Evolutionary conservation across 1,140 invertebrate genomes (phyloP).

Genomic region (Scylla paramamosain): DNA sequence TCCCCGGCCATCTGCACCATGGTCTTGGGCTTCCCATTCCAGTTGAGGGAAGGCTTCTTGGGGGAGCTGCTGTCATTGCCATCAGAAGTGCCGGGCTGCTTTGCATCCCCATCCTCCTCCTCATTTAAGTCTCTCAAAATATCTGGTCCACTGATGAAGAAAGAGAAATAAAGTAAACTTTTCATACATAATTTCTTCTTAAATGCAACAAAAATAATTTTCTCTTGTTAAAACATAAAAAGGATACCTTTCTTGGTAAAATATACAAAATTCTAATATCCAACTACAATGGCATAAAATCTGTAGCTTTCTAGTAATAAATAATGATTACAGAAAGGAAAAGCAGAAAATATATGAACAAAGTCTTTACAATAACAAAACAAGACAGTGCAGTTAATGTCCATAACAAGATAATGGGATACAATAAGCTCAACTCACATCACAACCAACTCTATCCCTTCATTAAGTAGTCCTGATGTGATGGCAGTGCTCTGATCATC

Average conservation of each 20-base stretch:
- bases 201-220: background rate
- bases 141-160: constrained; percentile 62
- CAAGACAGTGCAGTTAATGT: too few species aligned
- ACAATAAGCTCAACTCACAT: constrained; percentile 79
- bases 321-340: too few species aligned
- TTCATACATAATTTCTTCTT: too few species aligned
- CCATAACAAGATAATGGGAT: too few species aligned
- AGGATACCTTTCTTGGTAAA: constrained; percentile 15
- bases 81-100: constrained; percentile 42
- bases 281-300: too few species aligned
- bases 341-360: too few species aligned
- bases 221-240: background rate
- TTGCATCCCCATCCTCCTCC: constrained; percentile 50
- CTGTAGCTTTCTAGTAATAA: too few species aligned
- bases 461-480: constrained; percentile 79
- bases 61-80: background rate
- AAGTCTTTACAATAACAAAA: too few species aligned
- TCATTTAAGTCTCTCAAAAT: constrained; percentile 27
- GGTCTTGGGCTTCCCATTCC: constrained; percentile 79
- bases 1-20: constrained; percentile 80
- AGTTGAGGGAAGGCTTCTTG: constrained; percentile 73
- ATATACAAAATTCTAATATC: too few species aligned
- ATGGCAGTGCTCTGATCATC: constrained; percentile 80
- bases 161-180: too few species aligned
- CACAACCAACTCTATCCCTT: constrained; percentile 80